Percentiles rank a stretch among this genome's conserved stretches.
These are phyloP conservation scores for Pristionchus japonicus DNA, from an alignment of 2,888 invertebrate species.

Conservation along the genomic window DNA sequence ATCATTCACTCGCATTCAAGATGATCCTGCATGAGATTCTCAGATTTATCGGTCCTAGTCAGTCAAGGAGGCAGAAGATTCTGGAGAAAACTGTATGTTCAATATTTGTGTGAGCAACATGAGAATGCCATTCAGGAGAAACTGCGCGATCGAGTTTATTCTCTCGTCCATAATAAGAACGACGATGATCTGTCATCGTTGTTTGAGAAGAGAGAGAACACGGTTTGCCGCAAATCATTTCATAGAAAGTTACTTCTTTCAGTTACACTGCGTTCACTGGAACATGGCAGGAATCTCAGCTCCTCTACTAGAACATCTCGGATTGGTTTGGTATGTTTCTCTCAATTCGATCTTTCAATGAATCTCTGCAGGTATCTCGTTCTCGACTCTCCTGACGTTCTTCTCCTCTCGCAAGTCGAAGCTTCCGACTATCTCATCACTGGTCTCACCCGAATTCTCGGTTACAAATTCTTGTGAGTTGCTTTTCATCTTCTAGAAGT, in stretches of 20 bases:
- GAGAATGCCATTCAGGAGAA: background rate
- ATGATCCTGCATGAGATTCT: conserved; percentile 32
- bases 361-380: conserved; percentile 18
- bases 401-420: conserved; percentile 22
- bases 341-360: no score
- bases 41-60: conserved; percentile 9
- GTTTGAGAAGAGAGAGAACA: conserved; percentile 22
- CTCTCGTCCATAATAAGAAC: background rate
- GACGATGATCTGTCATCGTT: background rate
- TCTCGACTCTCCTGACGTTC: conserved; percentile 35
- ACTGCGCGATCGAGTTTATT: conserved; percentile 6
- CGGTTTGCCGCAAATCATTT: background rate
- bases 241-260: background rate
- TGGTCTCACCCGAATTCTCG: conserved; percentile 34
- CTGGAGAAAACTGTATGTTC: conserved; percentile 5
- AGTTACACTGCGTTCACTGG: conserved; percentile 45
- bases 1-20: conserved; percentile 24
- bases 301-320: conserved; percentile 31
- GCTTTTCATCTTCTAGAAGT: background rate
- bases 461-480: conserved; percentile 40
- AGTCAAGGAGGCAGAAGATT: background rate
- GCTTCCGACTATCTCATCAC: conserved; percentile 36
- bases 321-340: conserved; percentile 17
- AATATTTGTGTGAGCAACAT: background rate
- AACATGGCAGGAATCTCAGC: conserved; percentile 11